These are phyloP conservation scores for Pseudochirops corinnae DNA, from an alignment of 2,797 vertebrate species.

Conservation along the genomic window DNA sequence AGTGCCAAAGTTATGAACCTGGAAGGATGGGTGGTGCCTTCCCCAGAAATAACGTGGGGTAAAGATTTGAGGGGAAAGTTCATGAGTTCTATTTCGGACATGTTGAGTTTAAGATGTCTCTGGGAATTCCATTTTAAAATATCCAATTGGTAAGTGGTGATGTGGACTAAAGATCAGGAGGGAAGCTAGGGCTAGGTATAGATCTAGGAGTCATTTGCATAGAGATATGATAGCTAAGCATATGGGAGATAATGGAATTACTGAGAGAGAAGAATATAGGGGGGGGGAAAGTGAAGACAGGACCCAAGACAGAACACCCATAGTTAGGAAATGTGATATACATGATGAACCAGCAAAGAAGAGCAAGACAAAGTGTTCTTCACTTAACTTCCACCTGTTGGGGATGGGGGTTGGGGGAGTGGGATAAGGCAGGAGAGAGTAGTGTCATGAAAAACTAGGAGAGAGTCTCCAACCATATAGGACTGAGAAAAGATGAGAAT, in stretches of 20 bases:
- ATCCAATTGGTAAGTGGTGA: not conserved
- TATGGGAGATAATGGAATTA: not conserved
- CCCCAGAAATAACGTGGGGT: not conserved
- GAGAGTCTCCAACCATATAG: not conserved
- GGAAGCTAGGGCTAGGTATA: not conserved
- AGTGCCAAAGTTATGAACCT: not conserved
- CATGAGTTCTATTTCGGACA: not conserved
- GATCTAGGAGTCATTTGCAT: not conserved
- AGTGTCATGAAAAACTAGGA: not conserved
- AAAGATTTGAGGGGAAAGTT: not conserved
- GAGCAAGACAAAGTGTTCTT: not conserved
- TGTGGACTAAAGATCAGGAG: not conserved
- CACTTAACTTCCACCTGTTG: not conserved
- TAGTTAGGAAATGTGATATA: not conserved
- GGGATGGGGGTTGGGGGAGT: not conserved
- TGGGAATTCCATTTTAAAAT: not conserved
- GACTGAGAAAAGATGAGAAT: not conserved
- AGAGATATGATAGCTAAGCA: not conserved
- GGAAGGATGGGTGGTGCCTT: not conserved
- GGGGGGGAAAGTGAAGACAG: not conserved
- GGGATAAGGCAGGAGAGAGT: no score
- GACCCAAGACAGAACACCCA: not conserved
- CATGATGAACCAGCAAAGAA: not conserved
- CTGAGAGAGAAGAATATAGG: not conserved
- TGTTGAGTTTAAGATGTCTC: not conserved